Evolutionary conservation across 2,113 vertebrate genomes (phyloP).

Genomic region (Heterochromis multidens): DNA sequence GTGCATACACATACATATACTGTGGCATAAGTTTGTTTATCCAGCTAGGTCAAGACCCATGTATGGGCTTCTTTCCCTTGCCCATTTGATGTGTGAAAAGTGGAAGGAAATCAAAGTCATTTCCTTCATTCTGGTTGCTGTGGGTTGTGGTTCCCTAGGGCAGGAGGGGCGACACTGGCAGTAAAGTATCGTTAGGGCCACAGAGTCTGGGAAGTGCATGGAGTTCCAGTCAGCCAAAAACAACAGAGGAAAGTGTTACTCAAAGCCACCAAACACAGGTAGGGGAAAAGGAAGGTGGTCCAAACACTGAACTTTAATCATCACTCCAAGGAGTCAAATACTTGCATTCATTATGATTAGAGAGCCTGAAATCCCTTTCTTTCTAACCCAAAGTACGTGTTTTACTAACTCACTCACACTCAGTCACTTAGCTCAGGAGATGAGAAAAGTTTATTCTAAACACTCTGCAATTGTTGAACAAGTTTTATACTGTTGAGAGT

Average conservation of each 20-base stretch:
- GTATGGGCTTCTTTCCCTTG: constrained; percentile 4
- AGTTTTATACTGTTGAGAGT: constrained; percentile 25
- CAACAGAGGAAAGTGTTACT: constrained; percentile 64
- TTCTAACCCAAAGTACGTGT: constrained; percentile 14
- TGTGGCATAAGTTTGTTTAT: constrained; percentile 48
- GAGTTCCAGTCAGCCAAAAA: constrained; percentile 48
- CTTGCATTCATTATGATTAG: constrained; percentile 29
- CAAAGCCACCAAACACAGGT: constrained; percentile 48
- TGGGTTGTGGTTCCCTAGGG: constrained; percentile 55
- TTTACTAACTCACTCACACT: constrained; percentile 10
- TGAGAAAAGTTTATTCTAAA: constrained; percentile 48
- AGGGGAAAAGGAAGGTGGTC: constrained; percentile 29
- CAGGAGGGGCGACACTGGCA: constrained; percentile 32
- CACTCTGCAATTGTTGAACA: constrained; percentile 24
- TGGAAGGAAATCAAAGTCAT: constrained; percentile 73
- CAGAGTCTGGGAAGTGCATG: constrained; percentile 45
- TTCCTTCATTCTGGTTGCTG: constrained; percentile 59
- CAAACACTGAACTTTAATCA: constrained; percentile 4
- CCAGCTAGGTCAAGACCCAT: constrained; percentile 42
- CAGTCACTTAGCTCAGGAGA: constrained; percentile 14
- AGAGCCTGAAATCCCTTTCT: constrained; percentile 3
- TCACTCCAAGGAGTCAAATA: background rate
- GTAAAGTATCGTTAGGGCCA: constrained; percentile 32
- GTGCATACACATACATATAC: background rate
- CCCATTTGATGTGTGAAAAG: constrained; percentile 67